phyloP scores from a whole-genome alignment of 1,140 invertebrate genomes.

The Diprion similis region DNA sequence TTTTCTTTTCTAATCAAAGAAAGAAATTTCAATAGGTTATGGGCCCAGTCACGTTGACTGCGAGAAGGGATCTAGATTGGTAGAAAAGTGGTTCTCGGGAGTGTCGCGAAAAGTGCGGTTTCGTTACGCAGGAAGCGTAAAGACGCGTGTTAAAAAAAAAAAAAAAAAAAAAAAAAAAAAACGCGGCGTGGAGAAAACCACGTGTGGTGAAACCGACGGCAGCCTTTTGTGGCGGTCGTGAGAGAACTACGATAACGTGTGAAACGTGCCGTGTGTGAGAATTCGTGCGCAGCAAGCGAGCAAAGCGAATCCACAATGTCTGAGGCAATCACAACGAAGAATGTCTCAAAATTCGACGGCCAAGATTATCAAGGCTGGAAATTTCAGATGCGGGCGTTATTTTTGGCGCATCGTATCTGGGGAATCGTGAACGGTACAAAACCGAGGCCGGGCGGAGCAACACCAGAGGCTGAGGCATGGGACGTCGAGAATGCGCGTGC shows the following conservation, averaged over 20 bases:
- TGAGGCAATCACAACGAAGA: conserved; percentile 1
- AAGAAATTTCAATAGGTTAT: conserved; percentile 22
- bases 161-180: no score
- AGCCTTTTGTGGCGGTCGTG: no score
- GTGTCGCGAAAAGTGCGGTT: neutral
- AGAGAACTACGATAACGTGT: no score
- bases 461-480: neutral
- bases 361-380: conserved; percentile 19
- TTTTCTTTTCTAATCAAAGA: neutral
- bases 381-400: neutral
- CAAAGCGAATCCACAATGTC: conserved; percentile 17
- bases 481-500: conserved; percentile 23
- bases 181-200: neutral
- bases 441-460: neutral
- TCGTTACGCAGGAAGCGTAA: neutral
- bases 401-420: conserved; percentile 16
- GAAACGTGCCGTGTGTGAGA: neutral
- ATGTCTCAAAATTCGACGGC: conserved; percentile 25
- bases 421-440: conserved; percentile 23
- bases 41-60: conserved; percentile 18
- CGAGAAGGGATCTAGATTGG: neutral
- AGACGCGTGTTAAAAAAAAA: no score
- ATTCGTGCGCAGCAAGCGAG: no score
- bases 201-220: no score
- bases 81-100: no score